Evolutionary conservation across 2,113 vertebrate genomes (phyloP), one percentile per base, ranked within the genome.

Genomic region (Chlamydotis undulata): DNA sequence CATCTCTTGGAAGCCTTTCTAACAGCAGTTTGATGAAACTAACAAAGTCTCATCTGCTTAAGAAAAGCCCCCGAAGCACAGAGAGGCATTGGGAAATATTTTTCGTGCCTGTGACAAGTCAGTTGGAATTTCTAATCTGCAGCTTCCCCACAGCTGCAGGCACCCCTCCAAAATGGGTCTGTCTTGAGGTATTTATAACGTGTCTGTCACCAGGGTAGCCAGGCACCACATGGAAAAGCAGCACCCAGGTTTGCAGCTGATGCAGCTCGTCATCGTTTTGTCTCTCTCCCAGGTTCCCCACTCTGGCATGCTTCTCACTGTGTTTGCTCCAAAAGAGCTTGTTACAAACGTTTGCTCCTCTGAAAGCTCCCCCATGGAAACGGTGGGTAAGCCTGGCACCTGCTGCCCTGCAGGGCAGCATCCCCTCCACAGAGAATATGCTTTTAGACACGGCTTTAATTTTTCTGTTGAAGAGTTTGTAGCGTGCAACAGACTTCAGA

Each of bases 181-280:
- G 95, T 89, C 94, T 97, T 94, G 91, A 80, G 87, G 94, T 96
- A 97, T 97, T 96, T 96, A 94, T 96, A 97, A 93, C 61, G 9
- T 88, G 95, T 95, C 95, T 97, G 94, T 96, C 96, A 96, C 93
- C 91, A 95, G 87, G 95, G 91, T 83, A 95, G 96, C 77, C 19
- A 8, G 83, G 94, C 75, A 60, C 49, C 76, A 60, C 81, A 67
- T 45, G 80, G 82, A 69, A 89, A 85, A 0, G 28, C 10, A 0
- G 89, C 75, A 57, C 31, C 70, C 93, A 91, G 91, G 91, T 97
- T 85, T 80, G 91, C 93, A 97, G 93, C 95, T 97, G 96, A 94
- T 96, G 84, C 90, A 85, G 75, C 90, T 97, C 3, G 0, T 97
- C 96, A 97, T 15, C 2, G 0, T 25, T 93, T 88, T 81, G 55